Conservation (phyloP, 2,797 vertebrate species). For the Aplochiton taeniatus region DNA sequence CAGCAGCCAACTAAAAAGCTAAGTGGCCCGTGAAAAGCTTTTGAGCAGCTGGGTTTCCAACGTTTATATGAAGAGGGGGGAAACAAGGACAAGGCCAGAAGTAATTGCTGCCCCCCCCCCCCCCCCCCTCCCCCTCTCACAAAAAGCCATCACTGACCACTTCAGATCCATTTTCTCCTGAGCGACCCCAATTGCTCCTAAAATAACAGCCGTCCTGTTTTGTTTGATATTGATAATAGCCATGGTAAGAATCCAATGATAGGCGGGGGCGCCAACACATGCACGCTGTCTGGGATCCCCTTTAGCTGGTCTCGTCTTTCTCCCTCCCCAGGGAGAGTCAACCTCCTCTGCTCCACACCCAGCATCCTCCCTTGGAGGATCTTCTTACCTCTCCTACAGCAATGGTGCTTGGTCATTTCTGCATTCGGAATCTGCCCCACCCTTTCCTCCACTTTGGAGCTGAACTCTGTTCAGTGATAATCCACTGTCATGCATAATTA, state of each 20-base stretch:
- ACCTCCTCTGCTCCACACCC: slow-evolving; percentile 5
- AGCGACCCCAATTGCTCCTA: slow-evolving; percentile 21
- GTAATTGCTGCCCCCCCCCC: slow-evolving; percentile 20
- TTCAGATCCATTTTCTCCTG: slow-evolving; percentile 29
- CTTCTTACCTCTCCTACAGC: too few relatives aligned
- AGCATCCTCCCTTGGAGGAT: too few relatives aligned
- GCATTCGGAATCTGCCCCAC: slow-evolving; percentile 6
- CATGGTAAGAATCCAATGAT: slow-evolving; percentile 51
- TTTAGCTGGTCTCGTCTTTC: slow-evolving; percentile 40
- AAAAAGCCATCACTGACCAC: slow-evolving; percentile 24
- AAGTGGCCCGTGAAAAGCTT: slow-evolving; percentile 26
- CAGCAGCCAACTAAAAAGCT: neutral
- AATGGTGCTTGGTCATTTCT: too few relatives aligned
- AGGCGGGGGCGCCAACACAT: slow-evolving; percentile 36
- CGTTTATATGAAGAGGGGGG: slow-evolving; percentile 7
- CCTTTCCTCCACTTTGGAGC: slow-evolving; percentile 1
- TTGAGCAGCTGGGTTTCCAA: slow-evolving; percentile 16
- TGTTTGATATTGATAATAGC: slow-evolving; percentile 37
- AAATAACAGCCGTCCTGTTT: slow-evolving; percentile 38
- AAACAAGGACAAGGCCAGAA: slow-evolving; percentile 6
- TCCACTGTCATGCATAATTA: neutral
- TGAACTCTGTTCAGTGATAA: slow-evolving; percentile 9
- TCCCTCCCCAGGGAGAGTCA: slow-evolving; percentile 37
- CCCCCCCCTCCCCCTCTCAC: too few relatives aligned
- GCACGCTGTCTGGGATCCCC: slow-evolving; percentile 31